Evolutionary conservation across 2,113 vertebrate species (phyloP), one percentile per base, ranked within the genome.

Genomic region (Catharus minimus): DNA sequence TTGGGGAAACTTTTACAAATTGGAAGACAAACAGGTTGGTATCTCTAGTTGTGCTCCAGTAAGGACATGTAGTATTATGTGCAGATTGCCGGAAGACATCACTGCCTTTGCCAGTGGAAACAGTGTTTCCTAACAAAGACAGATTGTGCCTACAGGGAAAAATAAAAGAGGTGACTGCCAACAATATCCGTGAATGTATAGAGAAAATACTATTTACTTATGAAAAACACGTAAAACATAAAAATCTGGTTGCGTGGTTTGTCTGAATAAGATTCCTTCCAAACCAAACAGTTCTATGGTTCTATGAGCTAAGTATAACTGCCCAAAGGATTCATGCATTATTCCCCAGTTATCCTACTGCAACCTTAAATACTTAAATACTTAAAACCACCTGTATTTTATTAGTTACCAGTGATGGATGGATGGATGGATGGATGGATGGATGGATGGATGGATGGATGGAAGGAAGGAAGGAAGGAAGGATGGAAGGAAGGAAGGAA

Each of bases 1-100:
- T 91, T 74, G 77, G 28, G 75, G 65, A 90, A 94, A 83, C 49
- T 88, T 83, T 61, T 91, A 68, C 39, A 68, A 83, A 78, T 9
- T 47, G 52, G 36, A 83, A 83, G 57, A 61, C 1, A 39, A 86
- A 71, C 71, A 26, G 12, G 13, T 44, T 80, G 46, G 21, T 85
- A 36, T 71, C 38, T 69, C 56, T 69, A 27, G 11, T 16, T 44
- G 33, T 81, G 41, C 43, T 94, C 20, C 66, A 60, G 13, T 22
- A 61, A 90, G 88, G 60, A 65, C 57, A 69, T 5, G 9, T 7
- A 67, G 33, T 14, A 39, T n/a, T 83, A 38, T 17, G n/a, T 78
- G 28, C 58, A 66, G 38, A 39, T 19, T 64, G 65, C 15, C 44
- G 80, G 41, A 77, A 89, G 61, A 68, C 66, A 85, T 75, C 26